Base-by-base conservation (phyloP, 1,140 invertebrate genomes). In the Cotesia glomerata region DNA sequence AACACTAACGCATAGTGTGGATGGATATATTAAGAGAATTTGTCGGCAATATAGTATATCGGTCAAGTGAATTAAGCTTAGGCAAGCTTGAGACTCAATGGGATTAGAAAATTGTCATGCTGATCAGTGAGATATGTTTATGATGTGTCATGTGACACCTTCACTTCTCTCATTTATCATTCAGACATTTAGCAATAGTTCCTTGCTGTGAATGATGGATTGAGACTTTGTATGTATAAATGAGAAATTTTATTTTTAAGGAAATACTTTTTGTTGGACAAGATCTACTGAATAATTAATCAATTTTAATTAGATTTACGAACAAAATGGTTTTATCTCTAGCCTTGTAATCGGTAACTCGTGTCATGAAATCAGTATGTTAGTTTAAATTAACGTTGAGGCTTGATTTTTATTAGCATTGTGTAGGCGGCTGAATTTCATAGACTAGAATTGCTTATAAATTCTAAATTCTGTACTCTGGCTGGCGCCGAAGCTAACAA, bases 101-200 rank as follows among this genome's bases (percentile, higher is more conserved):
- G 13, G 32, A 71, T 71, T 71, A 71, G 69, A 71, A 71, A 71
- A 71, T 71, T 71, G 69, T 71, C 64, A 14, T 35, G 39, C 39
- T 45, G 39, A 45, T 45, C 11, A 45, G 39, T 36, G 51, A 58
- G 7, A 61, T 61, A 32, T 61, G 11, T 61, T 61, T 61, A 61
- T 61, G 18, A 61, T 61, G 59, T 58, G 56, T 18, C 18, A 67
- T 34, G 39, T 67, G 65, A 52, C 26, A 32, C 58, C 58, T 26
- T 61, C 58, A 32, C 58, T 61, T 1, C 18, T n/a, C n/a, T 5
- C 52, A 56, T 18, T 45, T 9, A 45, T 45, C 39, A 45, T 45
- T 45, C 8, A 5, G 39, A 7, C 39, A 45, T 45, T 45, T 45
- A 9, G 39, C 39, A 45, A 45, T 11, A 45, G 39, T 45, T 11